These are phyloP conservation scores for Mobula hypostoma DNA, from an alignment of 2,113 vertebrate species.

Conservation along the genomic window DNA sequence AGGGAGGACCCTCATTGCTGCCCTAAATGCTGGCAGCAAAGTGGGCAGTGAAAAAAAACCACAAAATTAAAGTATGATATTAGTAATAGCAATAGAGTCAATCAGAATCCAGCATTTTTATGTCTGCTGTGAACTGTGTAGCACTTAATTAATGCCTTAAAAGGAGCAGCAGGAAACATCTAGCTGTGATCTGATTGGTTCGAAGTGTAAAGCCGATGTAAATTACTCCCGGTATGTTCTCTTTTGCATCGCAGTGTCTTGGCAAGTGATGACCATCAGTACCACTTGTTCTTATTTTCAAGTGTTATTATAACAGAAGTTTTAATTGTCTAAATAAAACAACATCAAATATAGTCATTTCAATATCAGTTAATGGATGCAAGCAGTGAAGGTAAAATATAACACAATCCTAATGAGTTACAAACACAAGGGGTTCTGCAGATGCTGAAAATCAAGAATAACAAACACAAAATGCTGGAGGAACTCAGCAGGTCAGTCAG, in stretches of 20 bases:
- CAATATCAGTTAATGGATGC: background rate
- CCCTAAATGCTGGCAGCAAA: no score
- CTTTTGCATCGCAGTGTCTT: no score
- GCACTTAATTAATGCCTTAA: slow-evolving; percentile 10
- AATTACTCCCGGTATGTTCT: background rate
- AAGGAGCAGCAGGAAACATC: background rate
- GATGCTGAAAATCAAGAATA: no score
- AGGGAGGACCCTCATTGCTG: no score
- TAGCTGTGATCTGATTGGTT: background rate
- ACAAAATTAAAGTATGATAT: background rate
- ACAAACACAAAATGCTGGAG: no score
- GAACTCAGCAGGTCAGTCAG: no score
- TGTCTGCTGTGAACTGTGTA: background rate
- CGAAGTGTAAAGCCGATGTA: background rate
- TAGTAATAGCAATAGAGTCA: background rate
- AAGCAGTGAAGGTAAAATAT: background rate
- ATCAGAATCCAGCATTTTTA: background rate
- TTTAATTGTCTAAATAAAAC: background rate
- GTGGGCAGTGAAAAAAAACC: no score
- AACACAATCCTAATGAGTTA: background rate
- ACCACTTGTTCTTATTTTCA: background rate
- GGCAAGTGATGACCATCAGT: background rate
- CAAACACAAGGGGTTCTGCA: no score
- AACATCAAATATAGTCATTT: background rate
- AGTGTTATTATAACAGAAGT: background rate